These are phyloP conservation scores for Megathymus violae DNA, from an alignment of 1,140 invertebrate genomes.

Conservation along the genomic window DNA sequence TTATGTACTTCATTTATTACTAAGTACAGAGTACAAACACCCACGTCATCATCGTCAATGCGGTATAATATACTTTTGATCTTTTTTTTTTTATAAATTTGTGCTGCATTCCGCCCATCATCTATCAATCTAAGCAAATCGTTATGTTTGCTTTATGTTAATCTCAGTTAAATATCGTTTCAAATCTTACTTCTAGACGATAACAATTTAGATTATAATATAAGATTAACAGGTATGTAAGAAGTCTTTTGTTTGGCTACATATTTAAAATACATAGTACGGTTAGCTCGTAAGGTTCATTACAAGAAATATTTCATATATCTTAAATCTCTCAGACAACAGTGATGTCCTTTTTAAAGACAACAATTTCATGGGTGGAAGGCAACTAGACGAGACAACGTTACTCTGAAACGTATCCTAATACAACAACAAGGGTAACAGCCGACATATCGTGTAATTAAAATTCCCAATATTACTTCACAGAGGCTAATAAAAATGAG, in stretches of 20 bases:
- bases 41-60: slow-evolving; percentile 9
- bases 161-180: slow-evolving; percentile 19
- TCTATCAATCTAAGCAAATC: slow-evolving; percentile 20
- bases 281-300: slow-evolving; percentile 15
- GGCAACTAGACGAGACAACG: slow-evolving; percentile 21
- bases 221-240: slow-evolving; percentile 6
- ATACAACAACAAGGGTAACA: neutral
- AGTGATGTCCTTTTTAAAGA: slow-evolving; percentile 14
- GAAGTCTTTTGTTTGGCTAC: slow-evolving; percentile 24
- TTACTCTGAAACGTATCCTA: slow-evolving; percentile 5
- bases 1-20: slow-evolving; percentile 76
- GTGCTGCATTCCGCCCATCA: slow-evolving; percentile 36
- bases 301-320: neutral
- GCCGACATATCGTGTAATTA: slow-evolving; percentile 20
- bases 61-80: slow-evolving; percentile 36
- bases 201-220: slow-evolving; percentile 25
- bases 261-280: slow-evolving; percentile 5
- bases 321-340: slow-evolving; percentile 24
- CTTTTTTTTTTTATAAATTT: slow-evolving; percentile 29
- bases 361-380: slow-evolving; percentile 21
- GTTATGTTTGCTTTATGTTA: slow-evolving; percentile 11
- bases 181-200: slow-evolving; percentile 6
- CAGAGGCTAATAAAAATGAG: slow-evolving; percentile 66
- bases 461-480: slow-evolving; percentile 39
- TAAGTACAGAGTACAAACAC: slow-evolving; percentile 77